phyloP scores from a whole-genome alignment of 53 echinoderm and acorn worm species.

The Echinarachnius parma region DNA sequence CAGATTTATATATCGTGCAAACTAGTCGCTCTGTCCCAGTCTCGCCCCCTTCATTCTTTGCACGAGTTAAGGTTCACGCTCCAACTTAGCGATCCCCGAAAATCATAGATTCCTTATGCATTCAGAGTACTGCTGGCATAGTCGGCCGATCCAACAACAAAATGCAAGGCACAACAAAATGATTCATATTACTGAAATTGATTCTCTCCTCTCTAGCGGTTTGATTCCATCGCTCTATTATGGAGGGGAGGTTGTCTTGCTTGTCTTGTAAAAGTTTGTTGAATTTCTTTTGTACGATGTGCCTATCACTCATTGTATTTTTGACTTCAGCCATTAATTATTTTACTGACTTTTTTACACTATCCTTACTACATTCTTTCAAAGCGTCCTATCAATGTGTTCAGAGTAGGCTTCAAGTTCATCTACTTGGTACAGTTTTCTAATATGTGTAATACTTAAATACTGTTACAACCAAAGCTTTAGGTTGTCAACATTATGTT shows the following conservation, averaged over 20 bases:
- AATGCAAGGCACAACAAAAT: too few species aligned
- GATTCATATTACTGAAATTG: too few species aligned
- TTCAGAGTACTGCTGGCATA: slow-evolving; percentile 26
- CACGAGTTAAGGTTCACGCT: too few species aligned
- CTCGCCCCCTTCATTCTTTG: too few species aligned
- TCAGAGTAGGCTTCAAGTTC: not conserved
- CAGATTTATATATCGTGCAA: too few species aligned
- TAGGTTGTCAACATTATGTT: too few species aligned
- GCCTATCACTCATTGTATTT: slow-evolving; percentile 53
- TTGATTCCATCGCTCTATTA: slow-evolving; percentile 28
- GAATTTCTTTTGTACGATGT: slow-evolving; percentile 47
- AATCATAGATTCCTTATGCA: slow-evolving; percentile 31
- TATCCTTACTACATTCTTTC: not conserved
- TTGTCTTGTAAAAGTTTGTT: slow-evolving; percentile 42
- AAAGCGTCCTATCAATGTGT: not conserved
- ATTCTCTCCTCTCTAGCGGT: slow-evolving; percentile 37
- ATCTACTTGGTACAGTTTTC: too few species aligned
- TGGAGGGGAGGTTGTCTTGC: slow-evolving; percentile 20
- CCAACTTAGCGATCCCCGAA: too few species aligned
- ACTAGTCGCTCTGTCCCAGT: too few species aligned
- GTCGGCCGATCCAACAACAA: slow-evolving; percentile 52
- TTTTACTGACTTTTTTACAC: not conserved
- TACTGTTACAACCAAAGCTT: too few species aligned
- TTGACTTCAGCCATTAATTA: slow-evolving; percentile 31
- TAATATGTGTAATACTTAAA: too few species aligned